Evolutionary conservation across 2,797 vertebrate genomes (phyloP), one percentile per base, ranked within the genome.

Genomic region (Myotis myotis): DNA sequence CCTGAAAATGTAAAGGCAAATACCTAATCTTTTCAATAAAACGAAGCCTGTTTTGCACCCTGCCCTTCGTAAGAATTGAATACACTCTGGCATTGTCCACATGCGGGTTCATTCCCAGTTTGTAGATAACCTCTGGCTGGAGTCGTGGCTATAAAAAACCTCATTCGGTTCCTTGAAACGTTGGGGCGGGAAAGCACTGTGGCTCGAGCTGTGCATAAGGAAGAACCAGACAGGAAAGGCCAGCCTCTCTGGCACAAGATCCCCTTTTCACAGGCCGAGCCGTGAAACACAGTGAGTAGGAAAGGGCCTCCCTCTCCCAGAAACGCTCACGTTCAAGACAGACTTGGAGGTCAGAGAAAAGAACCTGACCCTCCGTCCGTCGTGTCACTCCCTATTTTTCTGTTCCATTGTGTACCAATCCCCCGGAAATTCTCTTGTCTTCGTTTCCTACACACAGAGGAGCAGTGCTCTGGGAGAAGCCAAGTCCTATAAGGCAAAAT

Each of bases 231-330:
- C 6, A 60, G 64, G 3, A 44, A 38, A 41, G 38, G 20, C 38
- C 92, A 30, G 89, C 12, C 20, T 20, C 20, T 3, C 20, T 1
- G 2, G 6, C 38, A 6, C 47, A 17, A 47, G 30, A n/a, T n/a
- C 44, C 22, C 6, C 5, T 75, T 60, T 81, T 49, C 38, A 53
- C 33, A 16, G 44, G 28, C 20, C 74, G n/a, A 53, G 30, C 64
- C n/a, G 0, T 0, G 38, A 28, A n/a, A 38, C 30, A n/a, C 2
- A 36, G 2, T 0, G 28, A 9, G 25, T 3, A 2, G 30, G 28
- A 6, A 2, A 5, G 4, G 25, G 2, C 9, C 23, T 19, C 6
- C 51, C 5, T 2, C 53, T 81, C 22, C 84, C 30, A 2, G 79
- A 0, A 30, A 82, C 0, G 6, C 53, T 11, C 38, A n/a, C 16